Evolutionary conservation across 2,888 invertebrate species (phyloP).

Genomic region (Tryphoninae sp.): DNA sequence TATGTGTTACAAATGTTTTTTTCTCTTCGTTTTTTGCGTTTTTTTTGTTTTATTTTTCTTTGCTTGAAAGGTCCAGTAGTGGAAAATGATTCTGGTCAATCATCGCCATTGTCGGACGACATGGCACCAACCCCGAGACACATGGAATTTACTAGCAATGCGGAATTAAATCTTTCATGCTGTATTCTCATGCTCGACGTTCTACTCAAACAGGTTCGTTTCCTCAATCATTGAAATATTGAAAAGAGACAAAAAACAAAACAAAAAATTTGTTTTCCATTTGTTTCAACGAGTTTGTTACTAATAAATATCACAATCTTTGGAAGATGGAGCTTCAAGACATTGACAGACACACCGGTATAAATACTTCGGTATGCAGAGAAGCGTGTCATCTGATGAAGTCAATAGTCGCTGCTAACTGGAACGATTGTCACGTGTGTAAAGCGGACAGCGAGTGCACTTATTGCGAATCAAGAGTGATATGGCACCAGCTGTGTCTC

Average conservation of each 20-base stretch:
- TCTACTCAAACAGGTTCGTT: slow-evolving; percentile 92
- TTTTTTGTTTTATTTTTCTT: neutral
- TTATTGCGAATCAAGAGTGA: slow-evolving; percentile 95
- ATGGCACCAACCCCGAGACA: slow-evolving; percentile 85
- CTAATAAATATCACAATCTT: too few relatives aligned
- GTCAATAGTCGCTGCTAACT: slow-evolving; percentile 89
- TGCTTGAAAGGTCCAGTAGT: slow-evolving; percentile 84
- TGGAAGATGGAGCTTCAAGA: slow-evolving; percentile 90
- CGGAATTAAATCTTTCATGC: slow-evolving; percentile 93
- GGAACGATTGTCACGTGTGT: slow-evolving; percentile 85
- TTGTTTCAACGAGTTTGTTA: too few relatives aligned
- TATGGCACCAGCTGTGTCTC: slow-evolving; percentile 96
- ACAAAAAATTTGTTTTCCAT: neutral
- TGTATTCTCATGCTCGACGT: slow-evolving; percentile 98
- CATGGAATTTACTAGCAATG: slow-evolving; percentile 87
- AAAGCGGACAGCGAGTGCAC: slow-evolving; percentile 87
- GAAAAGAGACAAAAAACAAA: neutral
- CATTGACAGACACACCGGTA: slow-evolving; percentile 90
- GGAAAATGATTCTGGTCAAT: slow-evolving; percentile 87
- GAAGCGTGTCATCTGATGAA: slow-evolving; percentile 89
- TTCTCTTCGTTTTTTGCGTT: too few relatives aligned
- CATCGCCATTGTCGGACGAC: slow-evolving; percentile 88
- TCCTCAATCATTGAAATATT: slow-evolving; percentile 1
- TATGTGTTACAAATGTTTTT: slow-evolving; percentile 10
- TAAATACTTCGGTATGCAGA: slow-evolving; percentile 88